Conservation (phyloP, 2,113 vertebrate species). For the Enhydra lutris region DNA sequence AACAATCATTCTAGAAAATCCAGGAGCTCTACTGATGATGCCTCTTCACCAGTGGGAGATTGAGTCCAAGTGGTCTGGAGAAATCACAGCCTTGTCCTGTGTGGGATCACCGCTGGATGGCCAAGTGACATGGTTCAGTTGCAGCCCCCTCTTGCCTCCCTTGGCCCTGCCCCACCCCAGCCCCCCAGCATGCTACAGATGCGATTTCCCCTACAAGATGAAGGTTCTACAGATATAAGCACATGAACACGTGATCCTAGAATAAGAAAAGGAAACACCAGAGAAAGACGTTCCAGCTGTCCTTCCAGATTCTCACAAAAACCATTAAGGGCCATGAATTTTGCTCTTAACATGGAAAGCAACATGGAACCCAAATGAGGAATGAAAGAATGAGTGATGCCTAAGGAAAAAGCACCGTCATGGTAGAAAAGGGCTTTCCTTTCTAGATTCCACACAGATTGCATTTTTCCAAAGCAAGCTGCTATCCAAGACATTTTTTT, state of each 20-base stretch:
- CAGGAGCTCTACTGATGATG: not conserved
- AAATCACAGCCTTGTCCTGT: not conserved
- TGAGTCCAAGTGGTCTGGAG: not conserved
- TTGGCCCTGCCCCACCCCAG: fast-evolving
- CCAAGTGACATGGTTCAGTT: not conserved
- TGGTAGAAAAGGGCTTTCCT: not conserved
- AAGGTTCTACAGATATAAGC: not conserved
- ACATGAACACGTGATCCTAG: not conserved
- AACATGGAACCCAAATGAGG: not conserved
- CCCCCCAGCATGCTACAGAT: not conserved
- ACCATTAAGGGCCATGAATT: not conserved
- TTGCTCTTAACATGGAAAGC: not conserved
- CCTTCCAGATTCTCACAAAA: not conserved
- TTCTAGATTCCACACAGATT: slow-evolving; percentile 26
- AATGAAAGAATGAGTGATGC: not conserved
- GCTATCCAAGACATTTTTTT: slow-evolving; percentile 37
- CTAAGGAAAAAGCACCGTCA: not conserved
- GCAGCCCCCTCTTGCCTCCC: too few relatives aligned
- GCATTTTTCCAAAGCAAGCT: slow-evolving; percentile 69
- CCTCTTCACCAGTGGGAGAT: not conserved
- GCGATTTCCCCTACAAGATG: not conserved
- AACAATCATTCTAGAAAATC: not conserved
- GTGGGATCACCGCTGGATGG: not conserved
- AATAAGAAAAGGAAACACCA: not conserved
- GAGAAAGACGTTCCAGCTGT: not conserved